Evolutionary conservation across 2,113 vertebrate genomes (phyloP).

Genomic region (Dendrocopos noguchii): DNA sequence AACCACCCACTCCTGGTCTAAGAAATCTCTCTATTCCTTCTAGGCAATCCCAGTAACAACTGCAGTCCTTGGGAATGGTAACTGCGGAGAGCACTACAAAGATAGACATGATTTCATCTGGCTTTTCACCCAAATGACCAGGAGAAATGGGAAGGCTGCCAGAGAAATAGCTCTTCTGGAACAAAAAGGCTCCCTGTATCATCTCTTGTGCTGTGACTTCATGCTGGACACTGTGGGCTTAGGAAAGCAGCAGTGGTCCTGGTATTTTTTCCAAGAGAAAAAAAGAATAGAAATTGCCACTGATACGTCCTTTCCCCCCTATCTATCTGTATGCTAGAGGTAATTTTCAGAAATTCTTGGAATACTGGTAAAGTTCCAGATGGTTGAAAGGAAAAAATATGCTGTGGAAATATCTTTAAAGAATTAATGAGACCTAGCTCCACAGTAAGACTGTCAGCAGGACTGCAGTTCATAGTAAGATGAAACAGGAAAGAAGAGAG

Average conservation of each 20-base stretch:
- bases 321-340: not conserved
- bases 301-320: not conserved
- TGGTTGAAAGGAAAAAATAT: slow-evolving; percentile 19
- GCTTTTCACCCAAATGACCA: not conserved
- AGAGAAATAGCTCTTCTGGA: not conserved
- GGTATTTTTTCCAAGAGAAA: not conserved
- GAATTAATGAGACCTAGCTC: not conserved
- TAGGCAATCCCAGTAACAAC: not conserved
- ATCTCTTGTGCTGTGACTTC: not conserved
- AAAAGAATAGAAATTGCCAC: not conserved
- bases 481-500: not conserved
- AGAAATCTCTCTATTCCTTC: not conserved
- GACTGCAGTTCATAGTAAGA: not conserved
- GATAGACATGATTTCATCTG: not conserved
- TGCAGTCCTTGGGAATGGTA: not conserved
- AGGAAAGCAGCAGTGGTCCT: not conserved
- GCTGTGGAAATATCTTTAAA: slow-evolving; percentile 20
- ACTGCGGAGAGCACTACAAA: not conserved
- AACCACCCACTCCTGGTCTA: not conserved
- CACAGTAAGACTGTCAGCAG: slow-evolving; percentile 21
- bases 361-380: slow-evolving; percentile 33
- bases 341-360: slow-evolving; percentile 28
- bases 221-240: fast-evolving
- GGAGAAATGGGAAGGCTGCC: not conserved
- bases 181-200: not conserved